Evolutionary conservation across 1,140 invertebrate genomes (phyloP).

Genomic region (Atta texana): DNA sequence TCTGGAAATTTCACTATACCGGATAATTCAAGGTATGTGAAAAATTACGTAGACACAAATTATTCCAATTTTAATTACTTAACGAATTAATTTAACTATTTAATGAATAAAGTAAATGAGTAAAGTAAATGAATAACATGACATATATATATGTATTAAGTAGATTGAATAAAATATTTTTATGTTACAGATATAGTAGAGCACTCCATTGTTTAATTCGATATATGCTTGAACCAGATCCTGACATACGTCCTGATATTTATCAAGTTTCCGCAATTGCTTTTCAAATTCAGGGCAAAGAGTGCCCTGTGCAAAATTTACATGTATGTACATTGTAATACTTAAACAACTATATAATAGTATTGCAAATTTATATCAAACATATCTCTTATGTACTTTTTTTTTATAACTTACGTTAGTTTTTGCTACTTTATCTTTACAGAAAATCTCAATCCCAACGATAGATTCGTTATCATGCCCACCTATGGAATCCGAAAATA

Average conservation of each 20-base stretch:
- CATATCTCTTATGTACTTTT: not conserved
- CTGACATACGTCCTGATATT: constrained; percentile 94
- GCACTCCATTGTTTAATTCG: constrained; percentile 87
- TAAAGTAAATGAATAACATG: not conserved
- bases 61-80: not conserved
- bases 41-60: not conserved
- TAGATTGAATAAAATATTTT: constrained; percentile 18
- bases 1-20: constrained; percentile 96
- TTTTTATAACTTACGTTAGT: not conserved
- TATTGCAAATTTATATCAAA: not conserved
- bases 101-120: not conserved
- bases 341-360: not conserved
- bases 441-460: constrained; percentile 90
- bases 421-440: constrained; percentile 59
- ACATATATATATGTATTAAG: not conserved
- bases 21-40: constrained; percentile 91
- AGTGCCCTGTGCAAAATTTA: constrained; percentile 94
- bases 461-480: constrained; percentile 89
- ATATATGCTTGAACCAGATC: constrained; percentile 95
- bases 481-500: constrained; percentile 88
- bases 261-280: constrained; percentile 94
- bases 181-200: constrained; percentile 82
- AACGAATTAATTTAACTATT: not conserved
- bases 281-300: constrained; percentile 91
- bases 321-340: constrained; percentile 88